Conservation (phyloP, 2,797 vertebrate genomes). For the Gila robusta region DNA sequence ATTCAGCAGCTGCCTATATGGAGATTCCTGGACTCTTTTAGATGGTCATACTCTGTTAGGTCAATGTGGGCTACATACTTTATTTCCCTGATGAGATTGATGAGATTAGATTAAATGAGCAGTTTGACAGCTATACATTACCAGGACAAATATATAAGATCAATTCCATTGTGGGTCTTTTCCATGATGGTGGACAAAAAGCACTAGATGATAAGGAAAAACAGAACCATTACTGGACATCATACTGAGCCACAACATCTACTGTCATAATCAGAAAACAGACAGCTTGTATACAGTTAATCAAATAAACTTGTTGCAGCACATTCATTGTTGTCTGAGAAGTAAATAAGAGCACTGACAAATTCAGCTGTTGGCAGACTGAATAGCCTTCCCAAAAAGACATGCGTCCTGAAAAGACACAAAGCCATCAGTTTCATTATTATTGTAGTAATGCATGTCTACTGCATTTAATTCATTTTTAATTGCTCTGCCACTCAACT, state of each 20-base stretch:
- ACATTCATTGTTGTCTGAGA: slow-evolving; percentile 4
- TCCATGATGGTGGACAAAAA: not conserved
- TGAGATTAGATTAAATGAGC: not conserved
- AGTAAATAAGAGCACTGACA: not conserved
- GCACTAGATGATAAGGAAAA: not conserved
- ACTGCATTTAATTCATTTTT: slow-evolving; percentile 60
- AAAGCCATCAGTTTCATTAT: not conserved
- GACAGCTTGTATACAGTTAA: not conserved
- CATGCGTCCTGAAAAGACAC: slow-evolving; percentile 2
- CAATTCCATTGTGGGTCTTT: not conserved
- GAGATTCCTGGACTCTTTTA: slow-evolving; percentile 16
- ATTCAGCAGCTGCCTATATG: slow-evolving; percentile 56
- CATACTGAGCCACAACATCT: not conserved
- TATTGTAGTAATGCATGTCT: slow-evolving; percentile 28
- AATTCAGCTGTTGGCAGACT: not conserved
- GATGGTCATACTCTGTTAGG: not conserved
- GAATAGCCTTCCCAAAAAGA: slow-evolving; percentile 6
- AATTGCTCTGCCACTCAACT: slow-evolving; percentile 47
- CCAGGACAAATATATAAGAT: not conserved
- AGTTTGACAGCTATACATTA: not conserved
- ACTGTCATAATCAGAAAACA: not conserved
- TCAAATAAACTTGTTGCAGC: not conserved
- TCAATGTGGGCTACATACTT: slow-evolving; percentile 7
- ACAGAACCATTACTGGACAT: not conserved
- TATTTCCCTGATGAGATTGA: slow-evolving; percentile 1